Conservation (phyloP, 1,140 invertebrate genomes). For the Eriosoma lanigerum region DNA sequence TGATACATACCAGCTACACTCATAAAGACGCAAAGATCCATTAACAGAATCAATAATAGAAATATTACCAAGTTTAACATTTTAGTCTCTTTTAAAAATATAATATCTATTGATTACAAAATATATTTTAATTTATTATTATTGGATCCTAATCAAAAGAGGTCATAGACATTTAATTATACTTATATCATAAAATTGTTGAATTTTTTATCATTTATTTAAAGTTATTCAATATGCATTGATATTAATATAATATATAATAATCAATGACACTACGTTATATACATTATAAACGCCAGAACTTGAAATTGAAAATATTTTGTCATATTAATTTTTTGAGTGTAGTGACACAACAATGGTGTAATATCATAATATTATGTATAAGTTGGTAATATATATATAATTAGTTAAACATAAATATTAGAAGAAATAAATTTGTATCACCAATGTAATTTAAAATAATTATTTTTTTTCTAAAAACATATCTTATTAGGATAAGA, state of each 20-base stretch:
- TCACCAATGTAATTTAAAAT: background rate
- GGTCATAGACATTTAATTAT: background rate
- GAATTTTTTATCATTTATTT: background rate
- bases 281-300: too few species aligned
- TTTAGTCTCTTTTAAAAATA: constrained; percentile 15
- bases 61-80: constrained; percentile 15
- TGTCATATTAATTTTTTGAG: too few species aligned
- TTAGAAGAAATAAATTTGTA: too few species aligned
- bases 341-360: too few species aligned
- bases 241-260: too few species aligned
- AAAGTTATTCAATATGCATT: background rate
- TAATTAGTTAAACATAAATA: too few species aligned
- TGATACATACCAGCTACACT: constrained; percentile 6
- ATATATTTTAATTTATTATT: background rate
- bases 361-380: too few species aligned
- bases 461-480: background rate
- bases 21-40: constrained; percentile 24
- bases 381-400: too few species aligned
- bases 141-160: background rate
- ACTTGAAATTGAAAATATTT: too few species aligned
- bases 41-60: constrained; percentile 26
- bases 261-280: too few species aligned
- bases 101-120: background rate
- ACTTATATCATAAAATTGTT: background rate
- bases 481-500: background rate